Evolutionary conservation across 2,113 vertebrate genomes (phyloP).

Genomic region (Pterophyllum scalare): DNA sequence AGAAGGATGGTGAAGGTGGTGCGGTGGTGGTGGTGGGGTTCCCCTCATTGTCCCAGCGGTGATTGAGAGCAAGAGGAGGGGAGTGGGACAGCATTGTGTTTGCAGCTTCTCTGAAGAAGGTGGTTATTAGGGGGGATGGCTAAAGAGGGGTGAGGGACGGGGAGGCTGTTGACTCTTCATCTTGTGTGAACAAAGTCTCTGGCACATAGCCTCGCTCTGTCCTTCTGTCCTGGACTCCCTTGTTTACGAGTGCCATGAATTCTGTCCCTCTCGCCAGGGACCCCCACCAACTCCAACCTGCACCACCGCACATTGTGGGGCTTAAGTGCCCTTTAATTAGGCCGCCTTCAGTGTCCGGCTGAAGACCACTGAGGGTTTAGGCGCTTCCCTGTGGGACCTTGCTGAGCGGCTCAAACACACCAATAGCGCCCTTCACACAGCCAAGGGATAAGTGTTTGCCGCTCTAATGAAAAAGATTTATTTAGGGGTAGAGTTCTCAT

Average conservation of each 20-base stretch:
- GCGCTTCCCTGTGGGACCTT: conserved; percentile 65
- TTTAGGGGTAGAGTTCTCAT: conserved; percentile 70
- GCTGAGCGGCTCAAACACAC: conserved; percentile 53
- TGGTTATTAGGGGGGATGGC: conserved; percentile 79
- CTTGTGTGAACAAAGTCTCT: conserved; percentile 85
- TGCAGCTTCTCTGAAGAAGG: conserved; percentile 75
- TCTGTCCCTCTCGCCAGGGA: conserved; percentile 67
- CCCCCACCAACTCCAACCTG: conserved; percentile 77
- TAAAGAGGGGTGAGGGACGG: conserved; percentile 76
- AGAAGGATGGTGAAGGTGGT: conserved; percentile 62
- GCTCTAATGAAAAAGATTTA: conserved; percentile 84
- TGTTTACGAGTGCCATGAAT: conserved; percentile 84
- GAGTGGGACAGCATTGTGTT: conserved; percentile 82
- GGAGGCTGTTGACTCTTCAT: conserved; percentile 87
- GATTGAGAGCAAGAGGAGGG: conserved; percentile 84
- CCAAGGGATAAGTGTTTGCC: conserved; percentile 79
- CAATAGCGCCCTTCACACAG: conserved; percentile 39
- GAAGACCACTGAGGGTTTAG: conserved; percentile 72
- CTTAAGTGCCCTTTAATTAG: conserved; percentile 89
- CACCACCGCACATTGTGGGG: conserved; percentile 78
- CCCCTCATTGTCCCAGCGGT: conserved; percentile 82
- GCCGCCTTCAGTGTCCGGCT: conserved; percentile 80
- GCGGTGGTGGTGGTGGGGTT: conserved; percentile 60
- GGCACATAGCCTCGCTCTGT: conserved; percentile 75
- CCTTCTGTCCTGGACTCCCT: conserved; percentile 71